A percentile compares a stretch with the other conserved stretches of the same genome.
Conservation (phyloP, 1,140 invertebrate genomes). For the Leptestheria dahalacensis region DNA sequence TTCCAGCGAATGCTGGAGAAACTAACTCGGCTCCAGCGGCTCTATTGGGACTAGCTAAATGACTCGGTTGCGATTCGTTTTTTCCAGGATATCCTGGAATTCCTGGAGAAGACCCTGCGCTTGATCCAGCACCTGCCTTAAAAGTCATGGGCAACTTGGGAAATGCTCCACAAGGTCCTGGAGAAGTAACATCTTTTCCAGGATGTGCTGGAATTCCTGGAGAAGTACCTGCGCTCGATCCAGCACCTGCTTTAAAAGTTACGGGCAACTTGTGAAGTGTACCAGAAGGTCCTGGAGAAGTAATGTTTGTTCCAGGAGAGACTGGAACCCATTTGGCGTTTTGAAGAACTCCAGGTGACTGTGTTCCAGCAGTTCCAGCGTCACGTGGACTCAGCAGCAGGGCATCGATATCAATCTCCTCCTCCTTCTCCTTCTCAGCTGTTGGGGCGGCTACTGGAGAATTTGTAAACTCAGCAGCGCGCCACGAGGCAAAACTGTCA, state of each 20-base stretch:
- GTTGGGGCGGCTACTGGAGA: neutral
- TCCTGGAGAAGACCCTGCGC: too few relatives aligned
- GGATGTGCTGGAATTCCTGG: neutral
- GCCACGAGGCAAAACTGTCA: neutral
- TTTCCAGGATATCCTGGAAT: neutral
- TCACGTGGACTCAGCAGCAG: neutral
- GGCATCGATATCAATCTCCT: neutral
- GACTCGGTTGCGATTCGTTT: neutral
- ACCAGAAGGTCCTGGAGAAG: neutral
- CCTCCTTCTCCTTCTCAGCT: neutral
- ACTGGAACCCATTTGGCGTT: neutral
- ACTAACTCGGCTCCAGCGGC: too few relatives aligned
- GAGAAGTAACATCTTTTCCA: neutral
- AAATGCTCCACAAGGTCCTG: too few relatives aligned
- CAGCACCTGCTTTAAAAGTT: neutral
- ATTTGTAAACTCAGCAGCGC: neutral
- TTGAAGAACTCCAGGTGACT: neutral
- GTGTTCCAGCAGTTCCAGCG: neutral
- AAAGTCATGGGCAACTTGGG: too few relatives aligned
- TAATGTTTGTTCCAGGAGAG: neutral
- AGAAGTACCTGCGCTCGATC: neutral
- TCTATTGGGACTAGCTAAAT: too few relatives aligned
- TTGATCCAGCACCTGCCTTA: too few relatives aligned
- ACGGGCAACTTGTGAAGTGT: neutral
- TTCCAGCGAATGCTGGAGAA: too few relatives aligned